A percentile compares a stretch with the other conserved stretches of the same genome.
Conservation (phyloP, 2,113 vertebrate species). For the Pheucticus melanocephalus region DNA sequence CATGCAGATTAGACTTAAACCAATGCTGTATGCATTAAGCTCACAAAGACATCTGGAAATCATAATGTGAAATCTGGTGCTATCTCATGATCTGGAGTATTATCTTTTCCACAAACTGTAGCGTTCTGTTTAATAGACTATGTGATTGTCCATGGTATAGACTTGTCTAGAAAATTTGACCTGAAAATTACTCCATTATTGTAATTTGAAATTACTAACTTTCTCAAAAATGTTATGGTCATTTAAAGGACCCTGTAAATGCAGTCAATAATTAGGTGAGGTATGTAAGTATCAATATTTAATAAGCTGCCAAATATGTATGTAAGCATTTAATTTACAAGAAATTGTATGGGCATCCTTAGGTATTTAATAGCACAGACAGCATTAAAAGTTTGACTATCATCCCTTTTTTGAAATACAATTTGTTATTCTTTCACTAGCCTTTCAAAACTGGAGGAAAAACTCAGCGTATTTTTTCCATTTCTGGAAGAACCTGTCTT, state of each 20-base stretch:
- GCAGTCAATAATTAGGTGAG: constrained; percentile 32
- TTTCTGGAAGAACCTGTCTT: constrained; percentile 46
- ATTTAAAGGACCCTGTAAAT: constrained; percentile 44
- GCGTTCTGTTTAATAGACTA: neutral
- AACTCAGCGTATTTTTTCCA: neutral
- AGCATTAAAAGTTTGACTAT: constrained; percentile 31
- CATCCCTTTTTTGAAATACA: constrained; percentile 48
- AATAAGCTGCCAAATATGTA: constrained; percentile 40
- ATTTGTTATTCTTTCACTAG: constrained; percentile 53
- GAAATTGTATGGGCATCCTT: neutral
- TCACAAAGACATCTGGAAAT: constrained; percentile 32
- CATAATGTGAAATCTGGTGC: neutral
- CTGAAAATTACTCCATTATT: constrained; percentile 23
- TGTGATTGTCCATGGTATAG: neutral
- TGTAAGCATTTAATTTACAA: constrained; percentile 30
- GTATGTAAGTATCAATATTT: constrained; percentile 52
- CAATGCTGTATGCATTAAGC: constrained; percentile 13
- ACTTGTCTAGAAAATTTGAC: constrained; percentile 8
- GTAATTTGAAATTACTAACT: constrained; percentile 36
- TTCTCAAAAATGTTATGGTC: constrained; percentile 20
- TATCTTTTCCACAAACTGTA: constrained; percentile 9
- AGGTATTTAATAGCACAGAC: constrained; percentile 33
- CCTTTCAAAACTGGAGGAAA: constrained; percentile 50
- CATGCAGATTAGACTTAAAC: constrained; percentile 9
- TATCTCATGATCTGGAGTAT: constrained; percentile 1